These are phyloP conservation scores for Stegana nigrithorax DNA, from an alignment of 2,888 invertebrate species.

Conservation along the genomic window DNA sequence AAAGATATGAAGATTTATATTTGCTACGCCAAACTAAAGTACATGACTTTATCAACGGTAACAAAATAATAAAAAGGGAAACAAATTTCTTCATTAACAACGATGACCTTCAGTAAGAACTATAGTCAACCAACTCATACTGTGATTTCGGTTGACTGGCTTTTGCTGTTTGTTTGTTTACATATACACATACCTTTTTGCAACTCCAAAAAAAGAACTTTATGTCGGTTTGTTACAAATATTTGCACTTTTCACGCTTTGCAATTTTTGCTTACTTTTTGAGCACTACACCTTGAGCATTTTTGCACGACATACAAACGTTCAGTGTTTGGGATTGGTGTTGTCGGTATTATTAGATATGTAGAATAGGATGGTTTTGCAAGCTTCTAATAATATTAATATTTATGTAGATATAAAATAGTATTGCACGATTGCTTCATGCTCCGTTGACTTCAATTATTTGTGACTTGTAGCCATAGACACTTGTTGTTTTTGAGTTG, in stretches of 20 bases:
- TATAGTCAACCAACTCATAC: background rate
- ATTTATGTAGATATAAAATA: background rate
- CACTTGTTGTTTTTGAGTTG: no score
- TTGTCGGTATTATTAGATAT: background rate
- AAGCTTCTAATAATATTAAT: slow-evolving; percentile 12
- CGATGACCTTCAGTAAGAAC: slow-evolving; percentile 20
- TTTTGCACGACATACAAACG: slow-evolving; percentile 14
- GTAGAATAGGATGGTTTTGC: background rate
- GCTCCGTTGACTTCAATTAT: slow-evolving; percentile 10
- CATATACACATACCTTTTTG: background rate
- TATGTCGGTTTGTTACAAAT: slow-evolving; percentile 10
- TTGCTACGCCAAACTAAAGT: no score
- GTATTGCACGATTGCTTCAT: slow-evolving; percentile 15
- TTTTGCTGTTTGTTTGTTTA: background rate
- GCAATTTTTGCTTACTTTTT: slow-evolving; percentile 3
- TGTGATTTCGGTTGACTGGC: background rate
- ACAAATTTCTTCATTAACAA: slow-evolving; percentile 1
- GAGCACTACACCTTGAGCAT: slow-evolving; percentile 13
- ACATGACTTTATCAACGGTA: no score
- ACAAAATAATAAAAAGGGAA: no score
- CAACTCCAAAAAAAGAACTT: slow-evolving; percentile 2
- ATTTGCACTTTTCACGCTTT: slow-evolving; percentile 10
- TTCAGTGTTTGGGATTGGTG: background rate
- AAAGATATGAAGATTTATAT: no score
- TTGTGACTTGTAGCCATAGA: no score